phyloP scores from a whole-genome alignment of 2,113 vertebrate species.

The Syrrhaptes paradoxus region DNA sequence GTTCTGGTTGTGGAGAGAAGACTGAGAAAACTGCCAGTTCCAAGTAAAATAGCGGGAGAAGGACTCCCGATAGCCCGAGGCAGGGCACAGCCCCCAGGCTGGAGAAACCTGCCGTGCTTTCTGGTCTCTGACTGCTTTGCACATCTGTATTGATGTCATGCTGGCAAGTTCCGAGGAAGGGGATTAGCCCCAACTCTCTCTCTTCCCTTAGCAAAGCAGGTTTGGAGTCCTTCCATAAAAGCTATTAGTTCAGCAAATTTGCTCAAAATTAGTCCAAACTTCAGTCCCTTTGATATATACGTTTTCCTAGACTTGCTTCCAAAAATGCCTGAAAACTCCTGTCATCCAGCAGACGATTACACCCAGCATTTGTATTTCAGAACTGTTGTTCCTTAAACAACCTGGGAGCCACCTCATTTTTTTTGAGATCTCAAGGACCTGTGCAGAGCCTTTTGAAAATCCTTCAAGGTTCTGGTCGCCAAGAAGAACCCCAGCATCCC shows the following conservation, averaged over 20 bases:
- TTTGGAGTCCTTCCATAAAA: constrained; percentile 69
- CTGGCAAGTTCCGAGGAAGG: not conserved
- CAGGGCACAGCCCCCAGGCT: not conserved
- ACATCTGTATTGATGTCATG: constrained; percentile 55
- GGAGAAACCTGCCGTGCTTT: not conserved
- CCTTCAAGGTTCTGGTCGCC: not conserved
- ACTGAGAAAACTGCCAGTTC: constrained; percentile 51
- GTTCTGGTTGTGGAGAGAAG: constrained; percentile 36
- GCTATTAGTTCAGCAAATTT: constrained; percentile 62
- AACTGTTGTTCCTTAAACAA: not conserved
- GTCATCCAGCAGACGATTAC: not conserved
- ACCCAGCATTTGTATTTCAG: not conserved
- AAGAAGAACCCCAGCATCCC: no score
- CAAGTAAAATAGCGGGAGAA: constrained; percentile 44
- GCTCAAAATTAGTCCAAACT: constrained; percentile 40
- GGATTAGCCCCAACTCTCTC: not conserved
- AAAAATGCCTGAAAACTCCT: not conserved
- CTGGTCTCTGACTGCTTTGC: constrained; percentile 52
- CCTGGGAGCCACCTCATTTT: not conserved
- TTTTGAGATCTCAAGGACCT: not conserved
- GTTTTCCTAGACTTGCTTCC: constrained; percentile 11
- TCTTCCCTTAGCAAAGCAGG: not conserved
- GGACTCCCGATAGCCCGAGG: not conserved
- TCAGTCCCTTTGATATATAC: constrained; percentile 15
- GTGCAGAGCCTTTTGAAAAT: not conserved